These are phyloP conservation scores for Rhingia rostrata DNA, from an alignment of 2,888 invertebrate genomes.

Conservation along the genomic window DNA sequence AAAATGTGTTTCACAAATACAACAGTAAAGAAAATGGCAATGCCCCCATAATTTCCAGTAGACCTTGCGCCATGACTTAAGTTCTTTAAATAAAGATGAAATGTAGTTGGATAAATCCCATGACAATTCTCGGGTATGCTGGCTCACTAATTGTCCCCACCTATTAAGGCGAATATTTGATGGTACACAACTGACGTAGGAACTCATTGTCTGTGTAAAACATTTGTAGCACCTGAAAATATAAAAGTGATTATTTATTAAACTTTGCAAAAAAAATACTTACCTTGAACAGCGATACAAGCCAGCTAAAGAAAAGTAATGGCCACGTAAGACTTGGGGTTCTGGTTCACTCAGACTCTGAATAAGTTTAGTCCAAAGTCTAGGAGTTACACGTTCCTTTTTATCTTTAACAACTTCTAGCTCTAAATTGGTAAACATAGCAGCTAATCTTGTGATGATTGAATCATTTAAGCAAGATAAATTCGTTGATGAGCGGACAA, in stretches of 20 bases:
- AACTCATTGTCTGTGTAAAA: constrained; percentile 88
- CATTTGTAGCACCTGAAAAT: constrained; percentile 87
- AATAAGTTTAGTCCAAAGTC: constrained; percentile 92
- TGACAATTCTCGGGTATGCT: constrained; percentile 88
- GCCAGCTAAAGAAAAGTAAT: constrained; percentile 91
- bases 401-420: constrained; percentile 93
- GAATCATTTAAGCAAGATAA: constrained; percentile 94
- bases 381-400: constrained; percentile 93
- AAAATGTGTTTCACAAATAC: constrained; percentile 90
- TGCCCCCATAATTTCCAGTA: constrained; percentile 98
- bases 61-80: constrained; percentile 94
- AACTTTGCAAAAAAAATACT: constrained; percentile 75
- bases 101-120: constrained; percentile 94
- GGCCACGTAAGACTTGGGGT: constrained; percentile 90
- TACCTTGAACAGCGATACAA: constrained; percentile 88
- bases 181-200: constrained; percentile 89
- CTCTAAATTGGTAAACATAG: constrained; percentile 94
- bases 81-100: constrained; percentile 88
- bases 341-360: constrained; percentile 89
- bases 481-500: constrained; percentile 93
- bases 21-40: constrained; percentile 93
- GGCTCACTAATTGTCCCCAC: constrained; percentile 88
- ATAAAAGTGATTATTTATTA: background rate
- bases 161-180: constrained; percentile 89
- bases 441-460: constrained; percentile 89